Evolutionary conservation across 2,113 vertebrate genomes (phyloP), one percentile per base, ranked within the genome.

Genomic region (Bufo bufo): DNA sequence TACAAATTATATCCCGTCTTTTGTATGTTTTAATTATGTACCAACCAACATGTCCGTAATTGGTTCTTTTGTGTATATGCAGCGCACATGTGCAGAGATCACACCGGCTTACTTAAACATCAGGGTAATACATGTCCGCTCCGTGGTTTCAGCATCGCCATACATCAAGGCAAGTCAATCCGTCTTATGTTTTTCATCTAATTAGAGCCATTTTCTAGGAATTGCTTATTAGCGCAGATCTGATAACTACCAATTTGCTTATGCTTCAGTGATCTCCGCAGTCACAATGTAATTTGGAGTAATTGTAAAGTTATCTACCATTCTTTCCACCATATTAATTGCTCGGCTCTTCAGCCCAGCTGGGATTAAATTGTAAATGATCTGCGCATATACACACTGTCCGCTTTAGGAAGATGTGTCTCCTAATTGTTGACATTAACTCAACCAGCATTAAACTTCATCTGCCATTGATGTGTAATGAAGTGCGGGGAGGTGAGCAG

Each of bases 21-120:
- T 84, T 84, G 66, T 85, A 75, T 85, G 69, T 58, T 85, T 56
- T 85, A 85, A 74, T 74, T 85, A 85, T 59, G 69, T 59, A 47
- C 54, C 83, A 33, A 33, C 33, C 33, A 85, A 74, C 83, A 85
- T 75, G 83, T 54, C 69, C 47, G 33, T 84, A 75, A 85, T 74
- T 58, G 66, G 19, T 45, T 59, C 63, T 58, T 71, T 71, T 85
- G 54, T 85, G 69, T 59, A 85, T 75, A 85, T 10, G 8, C 23
- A 54, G 45, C 49, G n/a, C 63, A 71, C 63, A 84, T 23, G 63
- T 13, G 49, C 66, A 47, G 47, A 81, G 50, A 74, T 75, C 54
- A 71, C 49, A 84, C n/a, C 10, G 49, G 14, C n/a, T 84, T 84
- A 50, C 80, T 81, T 45, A 45, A 49, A 63, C 49, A 69, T 69